Conservation (phyloP, 1,140 invertebrate genomes). For the Drosophila leontia region DNA sequence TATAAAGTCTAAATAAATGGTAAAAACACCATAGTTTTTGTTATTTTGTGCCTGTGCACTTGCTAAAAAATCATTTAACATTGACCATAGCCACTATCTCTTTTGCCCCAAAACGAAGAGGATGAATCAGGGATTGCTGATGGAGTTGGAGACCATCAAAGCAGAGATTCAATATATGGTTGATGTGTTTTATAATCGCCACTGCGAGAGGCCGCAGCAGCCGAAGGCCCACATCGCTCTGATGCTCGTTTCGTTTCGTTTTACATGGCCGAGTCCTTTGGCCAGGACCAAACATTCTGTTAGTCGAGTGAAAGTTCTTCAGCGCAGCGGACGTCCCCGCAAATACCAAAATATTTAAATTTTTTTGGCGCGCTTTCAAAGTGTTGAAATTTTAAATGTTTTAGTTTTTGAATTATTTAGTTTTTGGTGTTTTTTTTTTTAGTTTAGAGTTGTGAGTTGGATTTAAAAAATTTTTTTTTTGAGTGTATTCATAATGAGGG, state of each 20-base stretch:
- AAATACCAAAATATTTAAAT: neutral
- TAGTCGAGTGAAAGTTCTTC: slow-evolving; percentile 54
- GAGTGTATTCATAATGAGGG: slow-evolving; percentile 58
- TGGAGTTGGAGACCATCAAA: slow-evolving; percentile 30
- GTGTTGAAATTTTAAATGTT: slow-evolving; percentile 12
- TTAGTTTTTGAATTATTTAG: neutral
- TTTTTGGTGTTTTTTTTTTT: slow-evolving; percentile 9
- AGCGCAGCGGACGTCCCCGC: slow-evolving; percentile 53
- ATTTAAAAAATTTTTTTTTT: neutral
- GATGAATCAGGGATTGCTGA: slow-evolving; percentile 13
- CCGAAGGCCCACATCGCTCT: slow-evolving; percentile 8
- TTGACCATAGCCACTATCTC: slow-evolving; percentile 7
- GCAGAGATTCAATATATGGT: slow-evolving; percentile 29
- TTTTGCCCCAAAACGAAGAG: neutral
- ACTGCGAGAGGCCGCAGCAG: slow-evolving; percentile 18
- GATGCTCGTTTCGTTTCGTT: slow-evolving; percentile 26
- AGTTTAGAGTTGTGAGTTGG: neutral
- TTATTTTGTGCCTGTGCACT: slow-evolving; percentile 6
- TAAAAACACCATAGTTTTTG: neutral
- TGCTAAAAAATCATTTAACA: slow-evolving; percentile 15
- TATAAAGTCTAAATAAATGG: neutral
- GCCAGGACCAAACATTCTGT: slow-evolving; percentile 40
- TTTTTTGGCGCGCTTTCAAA: slow-evolving; percentile 49
- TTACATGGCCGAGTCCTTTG: slow-evolving; percentile 40
- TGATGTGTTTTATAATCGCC: slow-evolving; percentile 45